Percentiles rank a stretch among this genome's conserved stretches.
These are phyloP conservation scores for Scrobipalpa costella DNA, from an alignment of 2,888 invertebrate genomes.

Conservation along the genomic window DNA sequence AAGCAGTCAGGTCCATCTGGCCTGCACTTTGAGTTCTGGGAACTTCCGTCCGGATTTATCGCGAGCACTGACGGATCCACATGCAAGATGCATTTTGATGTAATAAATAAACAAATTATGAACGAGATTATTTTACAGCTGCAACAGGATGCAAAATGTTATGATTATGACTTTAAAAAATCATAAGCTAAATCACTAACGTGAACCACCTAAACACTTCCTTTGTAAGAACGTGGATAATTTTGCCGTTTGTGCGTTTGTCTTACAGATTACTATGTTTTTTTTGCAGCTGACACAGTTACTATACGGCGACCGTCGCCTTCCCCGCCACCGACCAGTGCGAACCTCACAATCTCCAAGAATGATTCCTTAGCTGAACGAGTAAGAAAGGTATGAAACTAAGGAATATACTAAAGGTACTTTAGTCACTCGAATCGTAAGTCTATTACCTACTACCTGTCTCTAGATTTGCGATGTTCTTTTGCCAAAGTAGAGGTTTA, in stretches of 20 bases:
- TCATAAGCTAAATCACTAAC: no score
- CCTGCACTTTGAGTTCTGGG: conserved; percentile 8
- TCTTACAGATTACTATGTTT: neutral
- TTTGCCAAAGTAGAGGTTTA: neutral
- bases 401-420: no score
- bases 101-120: neutral
- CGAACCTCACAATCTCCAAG: conserved; percentile 83
- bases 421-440: no score
- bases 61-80: neutral
- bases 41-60: conserved; percentile 9
- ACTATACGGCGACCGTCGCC: conserved; percentile 77
- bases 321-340: conserved; percentile 75
- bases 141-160: neutral
- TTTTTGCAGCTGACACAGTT: conserved; percentile 56
- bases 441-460: no score
- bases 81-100: neutral
- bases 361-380: conserved; percentile 86
- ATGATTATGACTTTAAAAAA: no score
- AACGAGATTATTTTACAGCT: neutral
- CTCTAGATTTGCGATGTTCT: no score
- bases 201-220: no score
- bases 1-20: conserved; percentile 8
- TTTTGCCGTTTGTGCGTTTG: neutral
- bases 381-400: conserved; percentile 83
- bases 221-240: no score